Conservation (phyloP, 2,797 vertebrate species). For the Crotalus adamanteus region DNA sequence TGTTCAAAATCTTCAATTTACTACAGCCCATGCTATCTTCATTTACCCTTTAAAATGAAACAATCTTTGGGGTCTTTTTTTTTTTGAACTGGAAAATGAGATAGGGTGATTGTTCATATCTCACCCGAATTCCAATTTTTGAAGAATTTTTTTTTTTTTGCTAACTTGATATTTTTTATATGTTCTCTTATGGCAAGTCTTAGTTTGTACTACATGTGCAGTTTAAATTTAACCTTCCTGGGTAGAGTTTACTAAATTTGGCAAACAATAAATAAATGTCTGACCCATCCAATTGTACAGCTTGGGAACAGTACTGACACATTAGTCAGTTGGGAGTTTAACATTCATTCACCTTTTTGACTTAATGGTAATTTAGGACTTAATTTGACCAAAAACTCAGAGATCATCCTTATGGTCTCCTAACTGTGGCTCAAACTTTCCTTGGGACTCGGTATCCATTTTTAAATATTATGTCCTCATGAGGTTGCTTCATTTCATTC, state of each 20-base stretch:
- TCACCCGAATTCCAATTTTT: not conserved
- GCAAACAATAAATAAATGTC: not conserved
- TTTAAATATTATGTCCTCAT: not conserved
- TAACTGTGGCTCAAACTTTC: not conserved
- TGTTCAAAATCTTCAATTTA: constrained; percentile 43
- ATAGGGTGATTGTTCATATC: not conserved
- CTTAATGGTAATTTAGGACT: not conserved
- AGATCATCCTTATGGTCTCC: not conserved
- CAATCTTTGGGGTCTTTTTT: constrained; percentile 15
- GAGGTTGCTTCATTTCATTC: not conserved
- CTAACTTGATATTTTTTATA: not conserved
- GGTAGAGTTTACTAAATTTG: not conserved
- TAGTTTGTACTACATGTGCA: not conserved
- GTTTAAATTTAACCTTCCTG: not conserved
- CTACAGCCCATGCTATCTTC: constrained; percentile 33
- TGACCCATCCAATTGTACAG: not conserved
- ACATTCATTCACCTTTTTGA: not conserved
- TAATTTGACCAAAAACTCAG: not conserved
- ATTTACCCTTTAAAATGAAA: constrained; percentile 39
- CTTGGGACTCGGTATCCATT: not conserved
- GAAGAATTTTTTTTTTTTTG: not conserved
- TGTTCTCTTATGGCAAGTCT: not conserved
- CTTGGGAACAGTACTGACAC: not conserved
- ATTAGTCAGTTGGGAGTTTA: not conserved
- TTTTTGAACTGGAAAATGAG: not conserved